Base-by-base conservation (phyloP, 2,113 vertebrate genomes). In the Rhea americana region DNA sequence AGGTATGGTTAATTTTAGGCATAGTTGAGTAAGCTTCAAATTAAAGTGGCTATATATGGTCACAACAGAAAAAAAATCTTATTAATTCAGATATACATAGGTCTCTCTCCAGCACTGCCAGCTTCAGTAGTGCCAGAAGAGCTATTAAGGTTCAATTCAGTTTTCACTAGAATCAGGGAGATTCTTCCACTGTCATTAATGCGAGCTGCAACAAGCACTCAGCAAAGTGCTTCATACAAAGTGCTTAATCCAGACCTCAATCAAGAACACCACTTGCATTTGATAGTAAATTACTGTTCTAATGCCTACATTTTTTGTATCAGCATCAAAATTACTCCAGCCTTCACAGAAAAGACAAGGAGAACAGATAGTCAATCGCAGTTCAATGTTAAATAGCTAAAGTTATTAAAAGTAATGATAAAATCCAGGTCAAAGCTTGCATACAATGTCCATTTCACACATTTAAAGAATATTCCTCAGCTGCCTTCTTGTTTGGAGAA, bases 211-310 rank as follows among this genome's bases (percentile, higher is more conserved):
- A 10, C 39, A 59, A 21, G 7, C 24, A 50, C 12, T 59, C 53
- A 51, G 65, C 13, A 26, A 92, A 70, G 26, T 6, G 30, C 2
- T 28, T 15, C 9, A 2, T 22, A 71, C 24, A 48, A 35, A 35
- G 35, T n/a, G 41, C 22, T 9, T 59, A 76, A 80, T 24, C 11
- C 37, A 85, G 26, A 62, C 30, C 21, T 47, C 45, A 66, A 2
- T 14, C 20, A 89, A 20, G 15, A 65, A 41, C 28, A 51, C 32
- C 11, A 16, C 55, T 58, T 30, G 90, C 94, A 93, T 79, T 79
- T 95, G 85, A 93, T 91, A 72, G 73, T 82, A 81, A 50, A 30
- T 82, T 11, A n/a, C 87, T 91, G 89, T n/a, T 39, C 39, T 76
- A 53, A 83, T 56, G 45, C 62, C 73, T 83, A 78, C 81, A 73